Base-by-base conservation (phyloP, 2,113 vertebrate species). In the Sterrhoptilus dennistouni region DNA sequence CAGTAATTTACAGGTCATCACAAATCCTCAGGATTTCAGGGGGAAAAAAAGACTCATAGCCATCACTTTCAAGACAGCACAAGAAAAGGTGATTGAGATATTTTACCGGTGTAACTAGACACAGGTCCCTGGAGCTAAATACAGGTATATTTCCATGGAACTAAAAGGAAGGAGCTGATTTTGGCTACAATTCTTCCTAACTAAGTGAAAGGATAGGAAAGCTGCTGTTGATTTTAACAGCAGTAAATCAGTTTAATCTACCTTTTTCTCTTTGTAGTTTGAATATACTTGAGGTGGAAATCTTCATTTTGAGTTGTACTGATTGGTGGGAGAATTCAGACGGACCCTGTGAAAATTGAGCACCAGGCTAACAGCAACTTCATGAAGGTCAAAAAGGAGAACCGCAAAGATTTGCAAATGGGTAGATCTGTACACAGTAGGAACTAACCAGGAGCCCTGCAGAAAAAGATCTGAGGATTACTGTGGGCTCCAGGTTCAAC, bases 41-140 rank as follows among this genome's bases (percentile, higher is more conserved):
- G 4, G 9, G 2, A 3, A 28, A 80, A 80, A 72, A 28, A 29
- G 17, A 38, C 31, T 54, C 0, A 0, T 36, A 69, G 54, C 20
- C 19, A 29, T 69, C n/a, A 40, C 18, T 63, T 83, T 85, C 44
- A 88, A 88, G 50, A 29, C 8, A 57, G 22, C 31, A 40, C 12
- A 63, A 78, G 49, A 63, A 78, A 81, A 82, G 14, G 7, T 50
- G 64, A 69, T 23, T 8, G 56, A 81, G 31, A 74, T 63, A 20
- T 92, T 89, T 87, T 38, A 54, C 44, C 35, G 35, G 17, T 71
- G 44, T 84, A 59, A 82, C 12, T 35, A 47, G 44, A 50, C 56
- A 15, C 22, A 38, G 60, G 28, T 77, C 25, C 29, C 59, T 53
- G 69, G n/a, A 69, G 35, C 52, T 70, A 28, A 87, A 36, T 21